A percentile compares a stretch with the other conserved stretches of the same genome.
These are phyloP conservation scores for Palloptera scutellata DNA, from an alignment of 2,888 invertebrate genomes.

Conservation along the genomic window DNA sequence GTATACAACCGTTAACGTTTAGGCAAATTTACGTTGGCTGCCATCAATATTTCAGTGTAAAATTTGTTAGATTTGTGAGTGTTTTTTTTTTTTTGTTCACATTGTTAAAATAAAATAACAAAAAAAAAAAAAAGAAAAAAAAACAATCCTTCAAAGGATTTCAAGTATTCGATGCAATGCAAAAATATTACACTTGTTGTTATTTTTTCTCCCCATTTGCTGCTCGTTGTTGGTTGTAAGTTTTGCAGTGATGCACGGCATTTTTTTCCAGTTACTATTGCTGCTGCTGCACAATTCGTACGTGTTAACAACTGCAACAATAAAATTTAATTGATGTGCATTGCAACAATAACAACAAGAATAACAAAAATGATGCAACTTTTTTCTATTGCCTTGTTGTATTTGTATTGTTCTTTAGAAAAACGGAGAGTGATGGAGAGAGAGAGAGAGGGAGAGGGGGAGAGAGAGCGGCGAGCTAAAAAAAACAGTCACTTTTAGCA, in stretches of 20 bases:
- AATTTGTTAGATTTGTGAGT: conserved; percentile 32
- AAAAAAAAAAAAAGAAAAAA: conserved; percentile 5
- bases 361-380: conserved; percentile 7
- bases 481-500: not conserved
- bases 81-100: conserved; percentile 7
- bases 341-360: conserved; percentile 34
- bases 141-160: not conserved
- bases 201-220: conserved; percentile 4
- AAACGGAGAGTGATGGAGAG: too few species aligned
- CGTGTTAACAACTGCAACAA: conserved; percentile 47
- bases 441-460: too few species aligned
- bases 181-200: conserved; percentile 1
- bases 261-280: not conserved
- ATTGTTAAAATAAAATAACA: not conserved
- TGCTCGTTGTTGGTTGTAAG: conserved; percentile 12
- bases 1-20: conserved; percentile 14
- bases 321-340: conserved; percentile 47
- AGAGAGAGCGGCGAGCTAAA: too few species aligned
- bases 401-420: too few species aligned
- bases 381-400: too few species aligned
- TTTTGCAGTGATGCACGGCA: conserved; percentile 25
- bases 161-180: conserved; percentile 16
- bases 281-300: conserved; percentile 37
- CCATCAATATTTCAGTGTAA: conserved; percentile 38
- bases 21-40: conserved; percentile 25